These are phyloP conservation scores for Leptinotarsa defecta DNA, from an alignment of 1,140 invertebrate species.

Conservation along the genomic window DNA sequence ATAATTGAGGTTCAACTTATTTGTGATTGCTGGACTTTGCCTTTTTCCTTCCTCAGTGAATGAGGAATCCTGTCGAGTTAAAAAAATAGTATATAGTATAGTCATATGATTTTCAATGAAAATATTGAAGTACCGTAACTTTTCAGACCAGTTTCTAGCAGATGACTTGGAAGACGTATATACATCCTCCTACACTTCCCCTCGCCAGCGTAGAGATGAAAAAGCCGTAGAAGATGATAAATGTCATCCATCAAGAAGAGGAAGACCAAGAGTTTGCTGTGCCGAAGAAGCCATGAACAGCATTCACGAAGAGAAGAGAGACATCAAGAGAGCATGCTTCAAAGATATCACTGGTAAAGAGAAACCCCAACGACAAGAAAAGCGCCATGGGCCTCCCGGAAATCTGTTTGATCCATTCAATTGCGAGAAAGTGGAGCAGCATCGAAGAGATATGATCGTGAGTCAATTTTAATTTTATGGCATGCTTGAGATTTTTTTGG, in stretches of 20 bases:
- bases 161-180: slow-evolving; percentile 21
- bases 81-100: no score
- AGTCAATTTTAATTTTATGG: slow-evolving; percentile 16
- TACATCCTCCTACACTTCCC: background rate
- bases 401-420: slow-evolving; percentile 45
- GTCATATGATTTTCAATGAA: no score
- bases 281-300: slow-evolving; percentile 43
- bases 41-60: no score
- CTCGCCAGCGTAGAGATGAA: slow-evolving; percentile 43
- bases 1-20: no score
- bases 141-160: slow-evolving; percentile 17
- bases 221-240: slow-evolving; percentile 41
- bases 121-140: no score
- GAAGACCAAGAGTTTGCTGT: slow-evolving; percentile 41
- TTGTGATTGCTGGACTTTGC: no score
- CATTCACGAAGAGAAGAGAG: slow-evolving; percentile 41
- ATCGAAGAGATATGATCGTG: slow-evolving; percentile 47
- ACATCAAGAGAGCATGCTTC: slow-evolving; percentile 46
- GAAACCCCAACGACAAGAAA: slow-evolving; percentile 29
- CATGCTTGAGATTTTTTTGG: no score
- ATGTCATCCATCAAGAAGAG: slow-evolving; percentile 39
- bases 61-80: no score
- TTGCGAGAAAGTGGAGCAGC: slow-evolving; percentile 46
- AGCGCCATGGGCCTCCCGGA: slow-evolving; percentile 10
- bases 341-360: slow-evolving; percentile 44